These are phyloP conservation scores for Pachyrhynchus sulphureomaculatus DNA, from an alignment of 1,140 invertebrate genomes.

Conservation along the genomic window DNA sequence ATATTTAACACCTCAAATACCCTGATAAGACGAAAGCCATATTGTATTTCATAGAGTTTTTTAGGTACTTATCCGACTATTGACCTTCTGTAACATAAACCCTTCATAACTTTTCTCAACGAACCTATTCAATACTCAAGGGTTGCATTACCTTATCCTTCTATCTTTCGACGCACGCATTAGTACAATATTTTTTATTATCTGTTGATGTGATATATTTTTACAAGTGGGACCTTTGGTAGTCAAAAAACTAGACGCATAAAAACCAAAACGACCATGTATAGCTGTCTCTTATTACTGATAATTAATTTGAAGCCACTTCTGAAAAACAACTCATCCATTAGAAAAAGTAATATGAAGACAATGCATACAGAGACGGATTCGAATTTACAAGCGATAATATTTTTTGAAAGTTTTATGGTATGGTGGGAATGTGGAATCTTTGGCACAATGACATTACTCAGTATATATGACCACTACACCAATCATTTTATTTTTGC, in stretches of 20 bases:
- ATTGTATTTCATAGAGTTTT: too few relatives aligned
- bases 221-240: conserved; percentile 38
- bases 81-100: too few relatives aligned
- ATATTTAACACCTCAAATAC: too few relatives aligned
- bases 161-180: conserved; percentile 1
- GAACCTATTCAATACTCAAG: neutral
- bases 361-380: conserved; percentile 30
- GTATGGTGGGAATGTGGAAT: too few relatives aligned
- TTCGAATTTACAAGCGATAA: neutral
- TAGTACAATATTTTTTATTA: conserved; percentile 19
- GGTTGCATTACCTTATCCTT: conserved; percentile 15
- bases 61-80: too few relatives aligned
- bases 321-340: conserved; percentile 51
- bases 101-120: neutral
- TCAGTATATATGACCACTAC: too few relatives aligned
- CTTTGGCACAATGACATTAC: too few relatives aligned
- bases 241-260: conserved; percentile 23
- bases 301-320: conserved; percentile 51
- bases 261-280: conserved; percentile 39
- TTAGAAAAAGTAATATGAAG: conserved; percentile 49
- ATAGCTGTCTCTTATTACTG: conserved; percentile 43
- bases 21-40: too few relatives aligned
- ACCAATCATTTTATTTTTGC: too few relatives aligned
- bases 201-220: conserved; percentile 34
- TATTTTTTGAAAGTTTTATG: neutral